Base-by-base conservation (phyloP, 1,140 invertebrate species). In the Lamellibrachia luymesi region DNA sequence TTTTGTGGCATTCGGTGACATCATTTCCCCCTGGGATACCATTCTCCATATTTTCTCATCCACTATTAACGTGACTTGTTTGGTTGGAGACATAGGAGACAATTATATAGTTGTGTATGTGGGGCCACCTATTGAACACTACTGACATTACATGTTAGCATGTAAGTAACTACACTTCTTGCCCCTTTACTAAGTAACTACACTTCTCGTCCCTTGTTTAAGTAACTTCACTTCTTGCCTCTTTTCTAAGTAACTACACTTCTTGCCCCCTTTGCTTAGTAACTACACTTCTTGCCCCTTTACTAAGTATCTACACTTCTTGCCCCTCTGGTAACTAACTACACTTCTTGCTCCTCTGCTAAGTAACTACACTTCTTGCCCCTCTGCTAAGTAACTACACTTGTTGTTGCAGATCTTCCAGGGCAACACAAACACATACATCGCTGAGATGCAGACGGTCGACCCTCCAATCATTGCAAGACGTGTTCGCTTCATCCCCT, bases 391-490 rank as follows among this genome's bases (percentile, higher is more conserved):
- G 25, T 22, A 80, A 2, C 17, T 22, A 80, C 64, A 10, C 64
- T 91, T 91, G 2, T 13, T 91, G 38, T 64, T 92, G 51, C 95
- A 96, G 96, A 94, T 95, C 90, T 95, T 96, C 91, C 94, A 94
- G 92, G 96, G 95, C 4, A 96, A 96, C 92, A 92, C 92, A 5
- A 96, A 96, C 92, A 95, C 95, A 4, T 96, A 96, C 94, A 92
- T 94, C 49, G 95, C 95, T 4, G 96, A 95, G 89, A 91, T 96
- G 91, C 94, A 95, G 49, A 94, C 95, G 4, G 95, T 96, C 10
- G 95, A 94, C 25, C 96, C 96, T 4, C 95, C 96, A n/a, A 96
- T 96, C 92, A 95, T 96, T 51, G 95, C 95, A n/a, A 95, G 95
- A 80, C 93, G 95, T 8, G 94, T 96, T 17, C 94, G 96, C 6